Evolutionary conservation across 37 sponge, comb jelly and placozoan species (phyloP).

Genomic region (Bolinopsis microptera): DNA sequence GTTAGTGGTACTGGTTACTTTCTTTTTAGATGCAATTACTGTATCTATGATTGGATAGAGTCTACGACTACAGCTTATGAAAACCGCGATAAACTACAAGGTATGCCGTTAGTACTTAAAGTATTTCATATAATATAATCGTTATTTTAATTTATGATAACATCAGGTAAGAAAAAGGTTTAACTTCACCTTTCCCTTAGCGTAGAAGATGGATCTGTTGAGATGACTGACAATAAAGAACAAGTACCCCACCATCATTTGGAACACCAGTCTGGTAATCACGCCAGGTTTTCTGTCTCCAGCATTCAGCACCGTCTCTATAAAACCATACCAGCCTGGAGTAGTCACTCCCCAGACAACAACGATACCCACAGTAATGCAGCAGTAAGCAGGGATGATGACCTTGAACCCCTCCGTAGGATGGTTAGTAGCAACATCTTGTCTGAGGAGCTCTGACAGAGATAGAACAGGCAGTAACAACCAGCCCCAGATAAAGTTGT

Average conservation of each 20-base stretch:
- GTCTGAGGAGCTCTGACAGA: not conserved
- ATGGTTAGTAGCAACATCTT: slow-evolving; percentile 10
- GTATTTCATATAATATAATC: too few relatives aligned
- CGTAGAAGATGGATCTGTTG: not conserved
- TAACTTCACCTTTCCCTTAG: slow-evolving; percentile 3
- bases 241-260: not conserved
- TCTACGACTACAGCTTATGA: too few relatives aligned
- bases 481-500: slow-evolving; percentile 32
- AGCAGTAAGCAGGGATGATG: not conserved
- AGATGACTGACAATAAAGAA: slow-evolving; percentile 37
- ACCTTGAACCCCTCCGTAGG: not conserved
- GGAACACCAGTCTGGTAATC: not conserved
- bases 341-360: not conserved
- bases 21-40: too few relatives aligned
- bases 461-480: not conserved
- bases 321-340: not conserved
- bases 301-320: not conserved
- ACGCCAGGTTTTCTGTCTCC: slow-evolving; percentile 22
- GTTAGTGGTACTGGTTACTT: not conserved
- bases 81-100: too few relatives aligned
- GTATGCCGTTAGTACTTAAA: too few relatives aligned
- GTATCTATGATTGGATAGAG: too few relatives aligned
- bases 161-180: too few relatives aligned
- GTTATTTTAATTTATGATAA: too few relatives aligned
- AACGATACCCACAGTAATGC: not conserved